Base-by-base conservation (phyloP, 2,113 vertebrate genomes). In the Silurus meridionalis region DNA sequence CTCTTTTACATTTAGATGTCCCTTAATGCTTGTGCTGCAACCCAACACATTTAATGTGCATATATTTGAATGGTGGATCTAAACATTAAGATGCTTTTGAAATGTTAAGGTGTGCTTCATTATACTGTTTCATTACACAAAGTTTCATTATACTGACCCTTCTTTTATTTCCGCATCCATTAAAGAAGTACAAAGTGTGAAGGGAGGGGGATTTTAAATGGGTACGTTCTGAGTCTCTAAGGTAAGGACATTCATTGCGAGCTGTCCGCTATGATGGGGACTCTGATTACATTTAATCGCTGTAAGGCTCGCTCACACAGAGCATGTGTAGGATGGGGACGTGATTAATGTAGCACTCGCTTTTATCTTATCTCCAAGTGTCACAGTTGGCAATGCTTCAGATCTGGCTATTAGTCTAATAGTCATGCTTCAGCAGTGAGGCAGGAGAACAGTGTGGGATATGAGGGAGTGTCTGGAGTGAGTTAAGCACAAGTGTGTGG, bases 261-360 rank as follows among this genome's bases (percentile, higher is more conserved):
- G 69, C 83, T 85, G 83, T 86, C 85, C 80, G 25, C 28, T 80
- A 83, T 88, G 87, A 90, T 84, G 87, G 86, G 83, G 64, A 72
- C 61, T 78, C 89, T 90, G 86, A 90, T 88, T 86, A 86, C 89
- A 87, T 86, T 87, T 89, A 87, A 84, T 71, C 63, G 66, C 67
- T 84, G 71, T 52, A 69, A 80, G 55, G 25, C 87, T 53, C 48
- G 50, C 48, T 87, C 84, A n/a, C 58, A 66, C 84, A 57, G 67
- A 88, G 82, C 82, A 75, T 67, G 84, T 82, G 85, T 72, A 81
- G 89, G 89, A 84, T 84, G 89, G 78, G 82, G 89, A 75, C 66
- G 72, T 61, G 63, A 83, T 88, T 90, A 84, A 88, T 90, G 85
- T 81, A 85, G 85, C 87, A 78, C 86, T 80, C 80, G 82, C 64